phyloP scores from a whole-genome alignment of 1,140 invertebrate genomes.

The Aethina tumida region DNA sequence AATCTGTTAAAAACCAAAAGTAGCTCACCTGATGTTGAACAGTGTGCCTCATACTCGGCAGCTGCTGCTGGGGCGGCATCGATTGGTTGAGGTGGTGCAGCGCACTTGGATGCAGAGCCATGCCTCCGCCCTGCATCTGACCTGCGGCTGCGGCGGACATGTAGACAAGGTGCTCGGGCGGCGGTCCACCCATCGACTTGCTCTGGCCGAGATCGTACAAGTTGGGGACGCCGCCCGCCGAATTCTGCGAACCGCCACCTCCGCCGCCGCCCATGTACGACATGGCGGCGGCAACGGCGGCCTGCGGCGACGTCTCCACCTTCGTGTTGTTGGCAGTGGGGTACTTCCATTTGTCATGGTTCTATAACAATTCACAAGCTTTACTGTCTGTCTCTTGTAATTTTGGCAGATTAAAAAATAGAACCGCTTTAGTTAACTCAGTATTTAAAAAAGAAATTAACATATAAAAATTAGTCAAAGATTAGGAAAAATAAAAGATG shows the following conservation, averaged over 20 bases:
- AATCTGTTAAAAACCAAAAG: conserved; percentile 2
- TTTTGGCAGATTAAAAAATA: too few relatives aligned
- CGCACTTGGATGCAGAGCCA: conserved; percentile 47
- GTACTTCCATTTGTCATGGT: conserved; percentile 62
- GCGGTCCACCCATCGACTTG: conserved; percentile 42
- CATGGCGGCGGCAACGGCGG: conserved; percentile 50
- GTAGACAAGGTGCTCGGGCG: conserved; percentile 55
- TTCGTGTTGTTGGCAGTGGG: conserved; percentile 30
- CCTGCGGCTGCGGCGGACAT: conserved; percentile 38
- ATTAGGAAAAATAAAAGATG: too few relatives aligned
- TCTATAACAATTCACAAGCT: conserved; percentile 53
- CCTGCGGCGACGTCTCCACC: conserved; percentile 45
- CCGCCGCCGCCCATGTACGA: conserved; percentile 44
- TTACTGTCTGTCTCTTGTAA: too few relatives aligned
- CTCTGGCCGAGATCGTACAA: conserved; percentile 46
- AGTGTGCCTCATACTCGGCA: conserved; percentile 35
- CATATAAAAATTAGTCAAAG: too few relatives aligned
- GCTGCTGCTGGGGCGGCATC: conserved; percentile 41
- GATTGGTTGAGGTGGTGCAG: conserved; percentile 7
- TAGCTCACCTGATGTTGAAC: conserved; percentile 18
- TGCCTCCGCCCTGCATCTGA: conserved; percentile 51
- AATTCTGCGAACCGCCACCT: conserved; percentile 16
- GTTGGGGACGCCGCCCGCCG: conserved; percentile 39
- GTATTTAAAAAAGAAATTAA: too few relatives aligned
- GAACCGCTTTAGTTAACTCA: too few relatives aligned